phyloP scores from a whole-genome alignment of 2,797 vertebrate genomes.

The Galaxias olidus region DNA sequence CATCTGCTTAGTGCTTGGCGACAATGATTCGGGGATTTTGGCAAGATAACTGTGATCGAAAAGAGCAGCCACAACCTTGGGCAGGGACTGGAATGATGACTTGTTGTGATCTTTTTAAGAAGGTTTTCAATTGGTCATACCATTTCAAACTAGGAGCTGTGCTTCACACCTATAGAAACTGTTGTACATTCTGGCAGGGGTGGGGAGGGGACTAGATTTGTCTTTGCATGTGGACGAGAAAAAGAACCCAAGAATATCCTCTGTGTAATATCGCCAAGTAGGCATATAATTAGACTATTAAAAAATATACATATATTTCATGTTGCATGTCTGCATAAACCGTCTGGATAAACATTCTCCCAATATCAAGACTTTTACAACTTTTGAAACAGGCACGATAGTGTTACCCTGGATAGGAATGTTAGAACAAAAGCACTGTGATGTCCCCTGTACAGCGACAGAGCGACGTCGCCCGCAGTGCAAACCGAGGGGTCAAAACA shows the following conservation, averaged over 20 bases:
- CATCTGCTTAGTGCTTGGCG: neutral
- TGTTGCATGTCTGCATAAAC: slow-evolving; percentile 66
- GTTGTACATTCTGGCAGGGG: no score
- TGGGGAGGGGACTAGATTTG: slow-evolving; percentile 41
- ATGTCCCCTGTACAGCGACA: slow-evolving; percentile 65
- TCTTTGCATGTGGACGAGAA: slow-evolving; percentile 11
- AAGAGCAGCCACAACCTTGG: neutral
- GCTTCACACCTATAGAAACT: slow-evolving; percentile 6
- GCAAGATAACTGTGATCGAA: slow-evolving; percentile 3
- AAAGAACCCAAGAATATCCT: slow-evolving; percentile 42
- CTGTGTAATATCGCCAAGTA: slow-evolving; percentile 49
- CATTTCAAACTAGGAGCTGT: slow-evolving; percentile 10
- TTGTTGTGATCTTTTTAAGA: slow-evolving; percentile 16
- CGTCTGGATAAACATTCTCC: slow-evolving; percentile 57
- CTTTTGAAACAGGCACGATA: slow-evolving; percentile 84
- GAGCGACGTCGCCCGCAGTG: slow-evolving; percentile 60
- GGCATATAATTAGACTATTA: slow-evolving; percentile 59
- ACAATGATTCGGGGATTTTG: neutral
- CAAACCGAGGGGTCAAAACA: slow-evolving; percentile 60
- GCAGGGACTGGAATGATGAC: neutral
- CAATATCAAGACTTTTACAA: slow-evolving; percentile 68
- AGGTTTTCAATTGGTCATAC: slow-evolving; percentile 7
- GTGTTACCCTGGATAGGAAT: slow-evolving; percentile 84
- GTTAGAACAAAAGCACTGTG: slow-evolving; percentile 60
- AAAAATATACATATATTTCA: slow-evolving; percentile 68